phyloP scores from a whole-genome alignment of 2,113 vertebrate genomes.

The Notechis scutatus region DNA sequence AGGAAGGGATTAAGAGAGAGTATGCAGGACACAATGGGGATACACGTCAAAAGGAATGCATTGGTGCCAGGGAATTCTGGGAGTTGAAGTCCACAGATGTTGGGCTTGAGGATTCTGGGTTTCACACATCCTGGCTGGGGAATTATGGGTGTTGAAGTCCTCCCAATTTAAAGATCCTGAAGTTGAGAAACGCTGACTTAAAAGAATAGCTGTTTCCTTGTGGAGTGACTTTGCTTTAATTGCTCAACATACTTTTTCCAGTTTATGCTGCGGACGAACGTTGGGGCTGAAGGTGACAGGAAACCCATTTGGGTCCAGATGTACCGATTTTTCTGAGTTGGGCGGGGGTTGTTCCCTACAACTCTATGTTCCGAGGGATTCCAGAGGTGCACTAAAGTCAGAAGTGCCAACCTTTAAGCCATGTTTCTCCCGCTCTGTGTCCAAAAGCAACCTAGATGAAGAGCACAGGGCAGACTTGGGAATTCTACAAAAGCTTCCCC shows the following conservation, averaged over 20 bases:
- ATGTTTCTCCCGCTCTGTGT: not conserved
- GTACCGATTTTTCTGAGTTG: not conserved
- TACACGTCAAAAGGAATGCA: not conserved
- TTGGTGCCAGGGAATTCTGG: not conserved
- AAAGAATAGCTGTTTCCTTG: not conserved
- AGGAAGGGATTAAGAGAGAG: not conserved
- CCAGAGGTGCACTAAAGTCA: not conserved
- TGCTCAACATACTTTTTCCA: not conserved
- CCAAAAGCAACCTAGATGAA: not conserved
- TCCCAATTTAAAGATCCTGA: not conserved
- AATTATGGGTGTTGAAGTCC: not conserved
- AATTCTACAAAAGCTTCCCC: not conserved
- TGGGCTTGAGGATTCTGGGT: not conserved
- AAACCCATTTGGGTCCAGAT: too few species aligned
- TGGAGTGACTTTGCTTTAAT: not conserved
- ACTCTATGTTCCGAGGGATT: too few species aligned
- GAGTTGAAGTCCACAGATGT: not conserved
- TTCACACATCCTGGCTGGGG: not conserved
- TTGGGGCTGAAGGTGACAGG: not conserved
- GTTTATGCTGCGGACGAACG: not conserved
- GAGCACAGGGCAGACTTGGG: not conserved
- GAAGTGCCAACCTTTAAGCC: not conserved
- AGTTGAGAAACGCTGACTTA: not conserved
- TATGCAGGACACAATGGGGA: not conserved
- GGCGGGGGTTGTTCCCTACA: too few species aligned